A percentile compares a stretch with the other conserved stretches of the same genome.
Evolutionary conservation across 2,888 invertebrate species (phyloP).

Genomic region (Cephus nigrinus): DNA sequence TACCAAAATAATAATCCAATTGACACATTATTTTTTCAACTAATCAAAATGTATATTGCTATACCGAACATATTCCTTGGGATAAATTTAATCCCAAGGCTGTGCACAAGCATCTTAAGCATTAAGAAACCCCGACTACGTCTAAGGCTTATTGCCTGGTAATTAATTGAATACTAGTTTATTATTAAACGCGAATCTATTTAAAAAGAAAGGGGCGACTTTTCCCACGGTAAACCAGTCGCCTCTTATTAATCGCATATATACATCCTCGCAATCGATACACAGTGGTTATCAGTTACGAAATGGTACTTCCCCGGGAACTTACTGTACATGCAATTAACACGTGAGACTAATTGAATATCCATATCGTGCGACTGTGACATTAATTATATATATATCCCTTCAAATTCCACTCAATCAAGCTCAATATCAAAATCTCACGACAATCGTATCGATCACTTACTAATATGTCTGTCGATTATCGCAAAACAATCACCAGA

Average conservation of each 20-base stretch:
- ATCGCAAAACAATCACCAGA: neutral
- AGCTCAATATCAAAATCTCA: neutral
- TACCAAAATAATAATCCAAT: neutral
- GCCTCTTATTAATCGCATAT: too few species aligned
- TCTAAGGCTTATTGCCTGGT: neutral
- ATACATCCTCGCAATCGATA: neutral
- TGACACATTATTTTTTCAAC: neutral
- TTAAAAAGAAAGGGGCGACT: neutral
- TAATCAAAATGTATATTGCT: neutral
- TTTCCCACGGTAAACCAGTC: too few species aligned
- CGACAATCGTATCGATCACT: neutral
- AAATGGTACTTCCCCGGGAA: neutral
- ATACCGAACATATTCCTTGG: neutral
- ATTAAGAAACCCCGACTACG: neutral
- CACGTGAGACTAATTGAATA: neutral
- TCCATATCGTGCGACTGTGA: neutral
- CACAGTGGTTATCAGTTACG: neutral
- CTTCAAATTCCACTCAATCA: neutral
- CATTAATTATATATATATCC: neutral
- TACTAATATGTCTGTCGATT: neutral
- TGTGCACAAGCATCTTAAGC: neutral
- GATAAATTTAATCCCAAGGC: neutral
- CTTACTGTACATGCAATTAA: neutral
- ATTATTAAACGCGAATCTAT: neutral
- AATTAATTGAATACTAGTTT: neutral